Evolutionary conservation across 2,888 invertebrate genomes (phyloP).

Genomic region (Gymnosoma rotundatum): DNA sequence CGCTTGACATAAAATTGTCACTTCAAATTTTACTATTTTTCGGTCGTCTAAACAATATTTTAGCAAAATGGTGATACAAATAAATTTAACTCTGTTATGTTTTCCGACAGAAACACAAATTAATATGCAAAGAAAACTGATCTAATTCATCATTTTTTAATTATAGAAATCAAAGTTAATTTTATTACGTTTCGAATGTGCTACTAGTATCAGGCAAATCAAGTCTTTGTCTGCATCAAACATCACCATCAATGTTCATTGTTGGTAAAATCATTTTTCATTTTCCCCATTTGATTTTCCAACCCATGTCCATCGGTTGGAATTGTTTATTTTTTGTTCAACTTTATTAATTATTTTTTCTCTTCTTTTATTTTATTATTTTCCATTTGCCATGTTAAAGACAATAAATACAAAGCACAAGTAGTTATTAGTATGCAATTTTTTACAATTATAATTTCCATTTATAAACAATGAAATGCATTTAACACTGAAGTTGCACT

Average conservation of each 20-base stretch:
- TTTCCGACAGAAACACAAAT: neutral
- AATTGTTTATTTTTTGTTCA: neutral
- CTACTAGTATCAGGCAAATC: conserved; percentile 29
- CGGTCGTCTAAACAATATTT: no score
- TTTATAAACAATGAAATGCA: conserved; percentile 62
- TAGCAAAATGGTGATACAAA: neutral
- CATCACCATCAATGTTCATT: conserved; percentile 48
- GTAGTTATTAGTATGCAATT: conserved; percentile 52
- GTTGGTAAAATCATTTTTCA: conserved; percentile 57
- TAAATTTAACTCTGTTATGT: neutral
- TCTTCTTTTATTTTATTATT: conserved; percentile 27
- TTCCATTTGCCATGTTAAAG: conserved; percentile 43
- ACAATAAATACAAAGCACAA: conserved; percentile 45
- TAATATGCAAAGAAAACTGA: neutral
- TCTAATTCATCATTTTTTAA: conserved; percentile 18
- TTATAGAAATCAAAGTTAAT: conserved; percentile 38
- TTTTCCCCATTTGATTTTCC: conserved; percentile 47
- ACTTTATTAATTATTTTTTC: conserved; percentile 26
- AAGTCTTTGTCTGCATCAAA: conserved; percentile 55
- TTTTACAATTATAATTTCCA: conserved; percentile 20
- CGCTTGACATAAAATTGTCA: no score
- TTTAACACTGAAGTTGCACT: conserved; percentile 67
- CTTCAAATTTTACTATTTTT: no score
- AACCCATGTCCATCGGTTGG: conserved; percentile 28
- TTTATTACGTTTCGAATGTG: conserved; percentile 29